Evolutionary conservation across 2,888 invertebrate species (phyloP).

Genomic region (Drosophila kuntzei): DNA sequence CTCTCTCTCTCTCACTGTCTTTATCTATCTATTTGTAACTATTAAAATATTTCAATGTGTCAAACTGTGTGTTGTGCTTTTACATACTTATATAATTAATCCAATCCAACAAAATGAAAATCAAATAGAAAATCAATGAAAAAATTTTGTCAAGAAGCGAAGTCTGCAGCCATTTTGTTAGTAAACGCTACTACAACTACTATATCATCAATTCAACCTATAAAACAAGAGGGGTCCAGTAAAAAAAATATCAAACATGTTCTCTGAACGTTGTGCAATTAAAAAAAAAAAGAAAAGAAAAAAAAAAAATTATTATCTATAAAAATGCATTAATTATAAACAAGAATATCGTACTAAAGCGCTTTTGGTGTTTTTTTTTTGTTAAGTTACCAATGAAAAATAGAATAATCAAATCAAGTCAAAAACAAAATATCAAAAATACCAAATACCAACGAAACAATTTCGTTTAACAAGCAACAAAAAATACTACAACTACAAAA

Average conservation of each 20-base stretch:
- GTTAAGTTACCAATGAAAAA: constrained; percentile 51
- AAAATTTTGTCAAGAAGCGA: constrained; percentile 35
- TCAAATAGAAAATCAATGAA: constrained; percentile 39
- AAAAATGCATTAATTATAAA: constrained; percentile 68
- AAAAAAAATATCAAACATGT: constrained; percentile 47
- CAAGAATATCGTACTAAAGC: constrained; percentile 70
- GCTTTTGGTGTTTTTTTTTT: constrained; percentile 82
- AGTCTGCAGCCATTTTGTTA: constrained; percentile 29
- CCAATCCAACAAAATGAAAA: constrained; percentile 35
- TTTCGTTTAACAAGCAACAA: constrained; percentile 47
- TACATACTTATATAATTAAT: constrained; percentile 63
- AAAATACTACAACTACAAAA: constrained; percentile 28
- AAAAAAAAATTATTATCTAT: constrained; percentile 56
- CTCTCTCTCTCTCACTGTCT: constrained; percentile 12
- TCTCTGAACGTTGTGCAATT: constrained; percentile 82
- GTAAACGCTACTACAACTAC: constrained; percentile 16
- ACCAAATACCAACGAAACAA: constrained; percentile 41
- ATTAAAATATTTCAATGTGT: constrained; percentile 74
- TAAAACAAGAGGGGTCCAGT: constrained; percentile 84
- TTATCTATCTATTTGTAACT: constrained; percentile 52
- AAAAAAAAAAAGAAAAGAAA: constrained; percentile 45
- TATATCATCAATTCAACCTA: constrained; percentile 59
- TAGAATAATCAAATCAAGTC: constrained; percentile 36
- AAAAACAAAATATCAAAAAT: constrained; percentile 30
- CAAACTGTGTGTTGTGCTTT: constrained; percentile 82